Conservation (phyloP, 1,140 invertebrate species). For the Geopemphigus sp. region DNA sequence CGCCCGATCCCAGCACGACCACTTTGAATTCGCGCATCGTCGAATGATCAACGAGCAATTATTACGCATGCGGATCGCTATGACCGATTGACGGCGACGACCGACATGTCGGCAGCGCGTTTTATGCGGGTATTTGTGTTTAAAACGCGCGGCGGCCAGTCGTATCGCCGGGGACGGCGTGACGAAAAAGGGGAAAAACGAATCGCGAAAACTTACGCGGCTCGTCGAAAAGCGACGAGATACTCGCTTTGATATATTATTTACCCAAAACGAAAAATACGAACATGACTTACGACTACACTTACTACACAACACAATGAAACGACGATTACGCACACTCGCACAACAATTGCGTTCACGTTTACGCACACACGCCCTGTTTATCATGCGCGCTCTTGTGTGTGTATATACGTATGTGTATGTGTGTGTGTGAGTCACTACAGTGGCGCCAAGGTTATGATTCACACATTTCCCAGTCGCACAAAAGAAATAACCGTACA, state of each 20-base stretch:
- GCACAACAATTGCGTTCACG: constrained; percentile 21
- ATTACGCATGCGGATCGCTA: constrained; percentile 41
- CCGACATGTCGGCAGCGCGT: neutral
- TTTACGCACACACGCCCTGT: constrained; percentile 48
- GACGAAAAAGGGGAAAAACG: neutral
- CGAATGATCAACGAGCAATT: neutral
- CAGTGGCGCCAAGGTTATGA: constrained; percentile 37
- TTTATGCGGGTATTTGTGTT: neutral
- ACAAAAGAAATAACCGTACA: constrained; percentile 5
- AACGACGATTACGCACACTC: constrained; percentile 48
- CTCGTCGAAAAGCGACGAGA: neutral
- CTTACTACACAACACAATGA: constrained; percentile 20
- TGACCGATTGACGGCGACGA: neutral
- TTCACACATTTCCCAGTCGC: constrained; percentile 1
- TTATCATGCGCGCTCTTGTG: constrained; percentile 29
- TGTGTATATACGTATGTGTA: too few species aligned
- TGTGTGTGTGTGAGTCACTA: neutral
- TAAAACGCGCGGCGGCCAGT: neutral
- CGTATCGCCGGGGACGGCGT: neutral
- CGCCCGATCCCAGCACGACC: constrained; percentile 96
- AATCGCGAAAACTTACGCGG: neutral
- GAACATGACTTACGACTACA: neutral
- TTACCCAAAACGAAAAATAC: neutral
- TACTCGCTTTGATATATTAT: too few species aligned
- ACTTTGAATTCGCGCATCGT: constrained; percentile 99